A percentile compares a stretch with the other conserved stretches of the same genome.
These are phyloP conservation scores for Patella ulyssiponensis DNA, from an alignment of 2,888 invertebrate genomes.

Conservation along the genomic window DNA sequence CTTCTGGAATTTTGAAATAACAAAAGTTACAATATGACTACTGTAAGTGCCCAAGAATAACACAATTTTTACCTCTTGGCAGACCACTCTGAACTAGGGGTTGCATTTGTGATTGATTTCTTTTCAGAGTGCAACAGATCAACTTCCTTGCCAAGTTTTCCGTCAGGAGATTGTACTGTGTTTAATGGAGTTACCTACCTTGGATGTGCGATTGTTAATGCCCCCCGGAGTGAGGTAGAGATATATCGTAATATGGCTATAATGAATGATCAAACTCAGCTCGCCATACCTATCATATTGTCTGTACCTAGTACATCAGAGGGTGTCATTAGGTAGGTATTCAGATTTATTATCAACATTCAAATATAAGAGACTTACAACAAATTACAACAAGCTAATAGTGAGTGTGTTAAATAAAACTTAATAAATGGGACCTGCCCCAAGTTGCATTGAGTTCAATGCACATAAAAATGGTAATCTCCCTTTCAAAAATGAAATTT, in stretches of 20 bases:
- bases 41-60: not conserved
- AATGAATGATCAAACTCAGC: slow-evolving; percentile 85
- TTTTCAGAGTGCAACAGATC: slow-evolving; percentile 54
- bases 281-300: slow-evolving; percentile 89
- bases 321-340: slow-evolving; percentile 90
- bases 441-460: no score
- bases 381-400: no score
- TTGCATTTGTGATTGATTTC: not conserved
- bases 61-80: not conserved
- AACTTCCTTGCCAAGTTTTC: slow-evolving; percentile 58
- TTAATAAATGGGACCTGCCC: no score
- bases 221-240: slow-evolving; percentile 92
- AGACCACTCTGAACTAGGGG: not conserved
- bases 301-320: slow-evolving; percentile 94
- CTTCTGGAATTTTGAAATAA: not conserved
- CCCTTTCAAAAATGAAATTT: no score
- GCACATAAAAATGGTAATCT: no score
- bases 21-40: slow-evolving; percentile 1
- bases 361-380: no score
- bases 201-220: slow-evolving; percentile 91
- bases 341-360: not conserved
- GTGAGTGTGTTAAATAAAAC: no score
- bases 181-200: slow-evolving; percentile 94
- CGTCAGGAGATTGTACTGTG: slow-evolving; percentile 72
- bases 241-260: slow-evolving; percentile 94